A percentile compares a stretch with the other conserved stretches of the same genome.
Evolutionary conservation across 2,113 vertebrate genomes (phyloP).

Genomic region (Poecilia latipinna): DNA sequence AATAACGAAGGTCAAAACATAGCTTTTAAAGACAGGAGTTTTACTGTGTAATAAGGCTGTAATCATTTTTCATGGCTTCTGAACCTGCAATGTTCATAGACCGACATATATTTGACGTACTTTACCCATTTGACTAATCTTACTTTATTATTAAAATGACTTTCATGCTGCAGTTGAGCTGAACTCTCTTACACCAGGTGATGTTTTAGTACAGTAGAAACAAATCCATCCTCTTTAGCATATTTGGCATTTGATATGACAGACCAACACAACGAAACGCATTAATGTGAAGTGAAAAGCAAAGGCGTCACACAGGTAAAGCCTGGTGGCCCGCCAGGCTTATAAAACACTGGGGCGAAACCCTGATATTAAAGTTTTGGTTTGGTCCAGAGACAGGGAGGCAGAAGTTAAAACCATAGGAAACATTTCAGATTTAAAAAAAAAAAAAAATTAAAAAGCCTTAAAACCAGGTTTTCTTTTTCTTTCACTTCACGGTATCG

Average conservation of each 20-base stretch:
- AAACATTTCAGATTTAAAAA: too few relatives aligned
- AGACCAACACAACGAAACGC: not conserved
- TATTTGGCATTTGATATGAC: not conserved
- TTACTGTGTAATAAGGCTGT: not conserved
- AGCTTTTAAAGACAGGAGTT: not conserved
- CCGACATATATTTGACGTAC: not conserved
- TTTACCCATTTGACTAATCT: not conserved
- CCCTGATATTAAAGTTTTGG: too few relatives aligned
- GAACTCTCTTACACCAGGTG: not conserved
- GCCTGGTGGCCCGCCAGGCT: too few relatives aligned
- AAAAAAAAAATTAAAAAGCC: too few relatives aligned
- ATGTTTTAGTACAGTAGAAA: not conserved
- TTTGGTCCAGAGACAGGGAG: too few relatives aligned
- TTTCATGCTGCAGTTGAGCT: not conserved
- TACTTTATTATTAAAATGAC: not conserved
- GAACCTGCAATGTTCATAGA: not conserved
- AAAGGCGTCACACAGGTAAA: not conserved
- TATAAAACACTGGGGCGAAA: too few relatives aligned
- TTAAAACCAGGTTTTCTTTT: not conserved
- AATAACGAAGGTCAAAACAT: not conserved
- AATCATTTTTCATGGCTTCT: not conserved
- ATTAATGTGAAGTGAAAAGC: not conserved
- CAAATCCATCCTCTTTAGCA: not conserved
- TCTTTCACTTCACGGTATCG: not conserved
- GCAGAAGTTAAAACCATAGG: too few relatives aligned